Evolutionary conservation across 2,113 vertebrate genomes (phyloP).

Genomic region (Chloropsis cyanopogon): DNA sequence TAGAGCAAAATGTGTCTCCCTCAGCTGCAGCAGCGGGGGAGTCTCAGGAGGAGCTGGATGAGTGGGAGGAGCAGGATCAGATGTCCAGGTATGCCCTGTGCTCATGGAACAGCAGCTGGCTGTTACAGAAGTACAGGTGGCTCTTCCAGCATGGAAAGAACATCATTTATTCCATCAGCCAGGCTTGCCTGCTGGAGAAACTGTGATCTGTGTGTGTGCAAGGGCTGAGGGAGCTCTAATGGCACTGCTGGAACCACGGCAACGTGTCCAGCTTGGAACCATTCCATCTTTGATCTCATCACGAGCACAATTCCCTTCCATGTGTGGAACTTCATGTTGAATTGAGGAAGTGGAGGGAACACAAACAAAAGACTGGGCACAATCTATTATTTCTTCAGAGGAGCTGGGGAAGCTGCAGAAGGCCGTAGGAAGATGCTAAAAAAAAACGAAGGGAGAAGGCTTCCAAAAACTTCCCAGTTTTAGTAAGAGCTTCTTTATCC

Average conservation of each 20-base stretch:
- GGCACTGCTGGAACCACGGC: background rate
- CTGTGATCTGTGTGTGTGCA: background rate
- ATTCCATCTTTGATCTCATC: slow-evolving; percentile 47
- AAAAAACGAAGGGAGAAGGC: background rate
- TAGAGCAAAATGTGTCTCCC: background rate
- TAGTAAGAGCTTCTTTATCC: background rate
- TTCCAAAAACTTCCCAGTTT: background rate
- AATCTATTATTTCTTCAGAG: background rate
- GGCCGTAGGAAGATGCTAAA: background rate
- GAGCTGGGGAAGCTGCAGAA: background rate
- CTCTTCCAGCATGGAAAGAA: background rate
- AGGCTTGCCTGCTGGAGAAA: background rate
- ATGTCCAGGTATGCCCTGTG: accelerated
- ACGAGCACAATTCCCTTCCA: background rate
- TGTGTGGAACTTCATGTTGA: background rate
- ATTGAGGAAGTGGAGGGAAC: background rate
- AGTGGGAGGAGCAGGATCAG: background rate
- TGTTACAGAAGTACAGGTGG: background rate
- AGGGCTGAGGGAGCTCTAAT: slow-evolving; percentile 39
- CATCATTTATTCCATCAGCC: background rate
- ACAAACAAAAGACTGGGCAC: background rate
- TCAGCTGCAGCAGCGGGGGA: accelerated
- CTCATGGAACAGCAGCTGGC: background rate
- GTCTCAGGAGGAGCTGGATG: background rate
- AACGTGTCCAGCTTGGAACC: slow-evolving; percentile 25